Evolutionary conservation across 2,113 vertebrate species (phyloP).

Genomic region (Scopus umbretta): DNA sequence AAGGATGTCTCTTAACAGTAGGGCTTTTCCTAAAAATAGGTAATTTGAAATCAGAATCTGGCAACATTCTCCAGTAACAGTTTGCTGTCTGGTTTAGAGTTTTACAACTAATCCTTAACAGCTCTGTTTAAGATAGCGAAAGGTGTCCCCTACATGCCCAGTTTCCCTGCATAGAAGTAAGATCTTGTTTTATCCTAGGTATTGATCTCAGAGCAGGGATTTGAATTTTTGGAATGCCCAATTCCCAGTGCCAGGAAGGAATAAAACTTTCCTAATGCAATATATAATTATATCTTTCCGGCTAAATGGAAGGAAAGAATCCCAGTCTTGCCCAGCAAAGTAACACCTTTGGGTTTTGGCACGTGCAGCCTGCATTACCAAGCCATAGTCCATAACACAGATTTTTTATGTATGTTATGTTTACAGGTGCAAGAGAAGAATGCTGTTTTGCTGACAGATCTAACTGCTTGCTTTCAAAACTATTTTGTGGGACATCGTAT

Average conservation of each 20-base stretch:
- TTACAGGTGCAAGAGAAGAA: not conserved
- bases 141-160: not conserved
- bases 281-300: not conserved
- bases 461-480: not conserved
- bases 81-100: not conserved
- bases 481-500: not conserved
- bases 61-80: not conserved
- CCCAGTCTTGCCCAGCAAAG: not conserved
- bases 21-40: not conserved
- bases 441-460: not conserved
- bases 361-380: accelerated
- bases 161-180: not conserved
- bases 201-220: not conserved
- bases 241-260: not conserved
- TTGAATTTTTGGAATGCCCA: not conserved
- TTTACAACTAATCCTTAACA: not conserved
- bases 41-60: not conserved
- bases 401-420: not conserved
- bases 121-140: not conserved
- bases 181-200: not conserved
- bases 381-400: accelerated
- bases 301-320: not conserved
- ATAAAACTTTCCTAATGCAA: not conserved
- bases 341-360: not conserved
- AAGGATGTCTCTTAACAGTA: not conserved